Conservation (phyloP, 2,888 invertebrate genomes). For the Machimus atricapillus region DNA sequence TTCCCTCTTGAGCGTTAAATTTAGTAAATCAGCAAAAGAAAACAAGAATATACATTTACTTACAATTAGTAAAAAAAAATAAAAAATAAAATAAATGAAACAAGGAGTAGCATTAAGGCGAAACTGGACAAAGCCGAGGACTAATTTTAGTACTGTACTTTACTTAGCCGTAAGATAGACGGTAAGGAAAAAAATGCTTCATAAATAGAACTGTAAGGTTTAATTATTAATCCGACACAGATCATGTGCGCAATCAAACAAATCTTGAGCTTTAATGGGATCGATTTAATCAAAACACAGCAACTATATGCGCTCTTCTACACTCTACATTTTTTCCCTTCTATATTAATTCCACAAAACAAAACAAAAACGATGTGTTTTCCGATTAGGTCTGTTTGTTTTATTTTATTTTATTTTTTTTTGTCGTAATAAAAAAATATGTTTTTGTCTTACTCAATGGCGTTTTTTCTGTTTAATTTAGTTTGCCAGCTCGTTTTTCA, state of each 20-base stretch:
- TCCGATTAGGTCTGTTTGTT: not conserved
- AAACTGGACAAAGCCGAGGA: slow-evolving; percentile 25
- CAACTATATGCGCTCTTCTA: slow-evolving; percentile 2
- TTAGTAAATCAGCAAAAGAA: not conserved
- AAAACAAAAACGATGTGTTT: not conserved
- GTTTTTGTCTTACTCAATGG: not conserved
- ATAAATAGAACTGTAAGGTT: not conserved
- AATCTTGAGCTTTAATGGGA: slow-evolving; percentile 29
- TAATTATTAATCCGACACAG: slow-evolving; percentile 1
- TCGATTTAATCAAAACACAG: slow-evolving; percentile 25
- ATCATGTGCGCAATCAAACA: slow-evolving; percentile 25
- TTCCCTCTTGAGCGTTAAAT: not conserved
- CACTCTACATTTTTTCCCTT: not conserved
- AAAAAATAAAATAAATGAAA: not conserved
- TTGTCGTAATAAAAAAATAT: not conserved
- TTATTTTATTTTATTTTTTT: slow-evolving; percentile 3
- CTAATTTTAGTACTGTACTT: slow-evolving; percentile 26
- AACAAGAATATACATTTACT: not conserved
- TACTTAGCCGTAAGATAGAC: not conserved
- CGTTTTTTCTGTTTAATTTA: not conserved
- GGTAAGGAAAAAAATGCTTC: not conserved
- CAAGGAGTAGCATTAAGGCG: not conserved
- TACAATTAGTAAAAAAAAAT: not conserved
- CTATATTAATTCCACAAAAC: slow-evolving; percentile 2
- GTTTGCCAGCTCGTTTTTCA: not conserved